Percentiles rank a stretch among this genome's conserved stretches.
These are phyloP conservation scores for Ophioninae sp. DNA, from an alignment of 2,888 invertebrate species.

Conservation along the genomic window DNA sequence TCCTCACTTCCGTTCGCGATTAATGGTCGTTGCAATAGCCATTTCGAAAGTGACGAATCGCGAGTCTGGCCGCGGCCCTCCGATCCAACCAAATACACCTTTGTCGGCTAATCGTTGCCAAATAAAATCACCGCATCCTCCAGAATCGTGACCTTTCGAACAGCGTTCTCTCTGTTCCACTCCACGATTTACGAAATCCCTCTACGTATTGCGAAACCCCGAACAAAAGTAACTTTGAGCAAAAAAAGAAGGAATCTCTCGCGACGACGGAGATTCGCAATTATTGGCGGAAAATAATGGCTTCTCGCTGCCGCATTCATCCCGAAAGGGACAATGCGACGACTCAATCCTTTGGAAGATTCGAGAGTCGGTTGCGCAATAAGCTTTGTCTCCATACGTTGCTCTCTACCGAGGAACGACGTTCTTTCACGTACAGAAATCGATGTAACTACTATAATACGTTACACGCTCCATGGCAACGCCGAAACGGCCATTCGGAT, in stretches of 20 bases:
- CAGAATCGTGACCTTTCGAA: neutral
- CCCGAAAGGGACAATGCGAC: neutral
- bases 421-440: slow-evolving; percentile 17
- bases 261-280: neutral
- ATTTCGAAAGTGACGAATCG: slow-evolving; percentile 19
- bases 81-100: neutral
- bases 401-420: slow-evolving; percentile 1
- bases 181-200: neutral
- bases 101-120: neutral
- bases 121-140: neutral
- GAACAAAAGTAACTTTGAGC: neutral
- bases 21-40: slow-evolving; percentile 63
- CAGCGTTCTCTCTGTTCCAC: neutral
- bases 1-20: slow-evolving; percentile 74
- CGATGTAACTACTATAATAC: slow-evolving; percentile 28
- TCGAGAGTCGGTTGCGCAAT: slow-evolving; percentile 28
- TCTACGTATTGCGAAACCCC: neutral
- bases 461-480: slow-evolving; percentile 34
- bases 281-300: no score
- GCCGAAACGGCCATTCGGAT: slow-evolving; percentile 26
- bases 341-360: neutral
- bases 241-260: neutral
- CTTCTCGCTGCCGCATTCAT: no score
- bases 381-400: slow-evolving; percentile 7
- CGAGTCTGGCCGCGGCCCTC: neutral